Percentiles rank a stretch among this genome's conserved stretches.
Conservation (phyloP, 1,140 invertebrate genomes). For the Sarcophaga peregrina region DNA sequence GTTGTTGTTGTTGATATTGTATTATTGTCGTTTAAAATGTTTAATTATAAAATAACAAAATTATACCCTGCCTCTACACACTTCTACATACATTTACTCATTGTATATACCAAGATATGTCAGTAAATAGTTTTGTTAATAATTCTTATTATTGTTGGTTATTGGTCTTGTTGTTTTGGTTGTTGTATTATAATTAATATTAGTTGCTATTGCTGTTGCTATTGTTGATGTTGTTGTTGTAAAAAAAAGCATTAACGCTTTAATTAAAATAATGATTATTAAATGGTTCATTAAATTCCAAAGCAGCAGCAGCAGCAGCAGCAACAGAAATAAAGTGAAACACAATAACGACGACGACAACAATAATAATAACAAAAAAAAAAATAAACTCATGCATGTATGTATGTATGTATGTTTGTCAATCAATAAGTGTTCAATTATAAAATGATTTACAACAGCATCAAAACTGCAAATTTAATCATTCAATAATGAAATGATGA, state of each 20-base stretch:
- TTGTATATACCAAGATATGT: too few species aligned
- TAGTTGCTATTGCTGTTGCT: neutral
- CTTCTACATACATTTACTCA: neutral
- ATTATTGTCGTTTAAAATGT: neutral
- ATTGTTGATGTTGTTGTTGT: neutral
- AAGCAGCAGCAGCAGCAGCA: neutral
- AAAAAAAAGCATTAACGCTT: slow-evolving; percentile 9
- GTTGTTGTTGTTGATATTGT: neutral
- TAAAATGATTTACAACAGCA: slow-evolving; percentile 7
- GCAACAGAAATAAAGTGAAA: too few species aligned
- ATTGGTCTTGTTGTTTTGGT: neutral
- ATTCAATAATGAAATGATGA: neutral
- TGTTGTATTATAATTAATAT: neutral
- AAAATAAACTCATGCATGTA: too few species aligned
- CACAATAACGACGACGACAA: too few species aligned
- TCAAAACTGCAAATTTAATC: slow-evolving; percentile 4
- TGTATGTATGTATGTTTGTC: neutral
- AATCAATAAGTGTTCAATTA: slow-evolving; percentile 13
- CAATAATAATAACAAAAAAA: too few species aligned
- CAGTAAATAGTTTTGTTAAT: too few species aligned
- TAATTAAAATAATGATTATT: slow-evolving; percentile 34
- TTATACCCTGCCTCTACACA: neutral
- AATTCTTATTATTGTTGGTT: neutral
- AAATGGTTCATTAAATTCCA: slow-evolving; percentile 23
- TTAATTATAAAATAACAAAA: slow-evolving; percentile 6